A percentile compares a stretch with the other conserved stretches of the same genome.
Conservation (phyloP, 2,888 invertebrate species). For the Tortrix viridana region DNA sequence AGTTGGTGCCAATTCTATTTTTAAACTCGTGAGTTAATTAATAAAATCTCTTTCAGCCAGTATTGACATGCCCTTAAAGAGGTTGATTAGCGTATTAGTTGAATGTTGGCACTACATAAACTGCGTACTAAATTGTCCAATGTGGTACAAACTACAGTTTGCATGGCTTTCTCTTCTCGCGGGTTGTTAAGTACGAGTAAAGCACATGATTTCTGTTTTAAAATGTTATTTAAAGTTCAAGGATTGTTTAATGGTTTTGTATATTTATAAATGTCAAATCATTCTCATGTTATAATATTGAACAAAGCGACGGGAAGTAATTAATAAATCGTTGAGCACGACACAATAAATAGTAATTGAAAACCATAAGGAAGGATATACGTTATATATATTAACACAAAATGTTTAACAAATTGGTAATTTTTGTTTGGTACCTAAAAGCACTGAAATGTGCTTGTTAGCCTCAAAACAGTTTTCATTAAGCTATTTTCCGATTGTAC, state of each 20-base stretch:
- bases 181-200: neutral
- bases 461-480: no score
- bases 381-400: no score
- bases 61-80: neutral
- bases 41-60: constrained; percentile 19
- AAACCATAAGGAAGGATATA: constrained; percentile 7
- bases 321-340: constrained; percentile 3
- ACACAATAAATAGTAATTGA: neutral
- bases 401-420: no score
- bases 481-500: no score
- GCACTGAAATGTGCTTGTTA: no score
- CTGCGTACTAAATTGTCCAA: constrained; percentile 23
- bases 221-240: constrained; percentile 32
- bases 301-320: neutral
- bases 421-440: neutral
- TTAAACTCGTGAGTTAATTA: constrained; percentile 23
- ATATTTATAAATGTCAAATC: constrained; percentile 9
- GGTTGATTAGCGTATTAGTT: constrained; percentile 9
- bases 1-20: constrained; percentile 31
- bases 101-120: constrained; percentile 9
- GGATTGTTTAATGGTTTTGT: constrained; percentile 21
- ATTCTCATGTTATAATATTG: constrained; percentile 2
- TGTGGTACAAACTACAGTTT: constrained; percentile 38
- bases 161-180: constrained; percentile 32
- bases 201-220: constrained; percentile 27